Base-by-base conservation (phyloP, 2,888 invertebrate species). In the Leucophora obtusa region DNA sequence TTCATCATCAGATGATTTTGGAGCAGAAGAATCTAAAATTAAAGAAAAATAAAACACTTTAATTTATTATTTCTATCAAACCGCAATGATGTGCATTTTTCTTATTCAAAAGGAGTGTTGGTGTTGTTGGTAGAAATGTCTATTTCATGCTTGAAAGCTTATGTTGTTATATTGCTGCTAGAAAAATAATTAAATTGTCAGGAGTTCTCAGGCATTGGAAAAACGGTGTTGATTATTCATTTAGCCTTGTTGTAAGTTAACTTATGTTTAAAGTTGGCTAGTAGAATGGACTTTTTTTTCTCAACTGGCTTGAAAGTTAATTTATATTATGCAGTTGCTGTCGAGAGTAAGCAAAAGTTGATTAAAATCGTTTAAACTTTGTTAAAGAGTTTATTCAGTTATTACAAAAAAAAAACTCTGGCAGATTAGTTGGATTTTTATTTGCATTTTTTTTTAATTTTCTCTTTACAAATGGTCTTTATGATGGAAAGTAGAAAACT, bases 1-100 rank as follows among this genome's bases (percentile, higher is more conserved):
- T 90, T 93, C 93, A 85, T 93, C 93, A 86, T 92, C 93, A 7
- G 91, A 89, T 63, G 91, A 90, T 81, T 90, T 91, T 72, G 91
- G 93, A 79, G 92, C 92, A 65, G 92, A 91, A 8, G 91, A 90
- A 80, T 93, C 92, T 87, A 90, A 86, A 74, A 77, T 43, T 10
- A 60, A 54, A 69, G 50, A 50, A 14, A 51, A 54, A 47, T 17
- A 72, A 59, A 50, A 8, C 17, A 47, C 14, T 38, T 38, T 11
- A 18, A 35, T 18, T 35, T 21, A n/a, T n/a, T n/a, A n/a, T 7
- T 35, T 35, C 10, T 35, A 10, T 2, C 38, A 8, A 38, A 38
- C 38, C 6, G 11, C 11, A 62, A 47, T n/a, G n/a, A 4, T 43
- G 24, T 62, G 47, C 17, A 47, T 9, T 18, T 11, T 21, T 17